A percentile compares a stretch with the other conserved stretches of the same genome.
Evolutionary conservation across 2,797 vertebrate genomes (phyloP).

Genomic region (Crax fasciolata): DNA sequence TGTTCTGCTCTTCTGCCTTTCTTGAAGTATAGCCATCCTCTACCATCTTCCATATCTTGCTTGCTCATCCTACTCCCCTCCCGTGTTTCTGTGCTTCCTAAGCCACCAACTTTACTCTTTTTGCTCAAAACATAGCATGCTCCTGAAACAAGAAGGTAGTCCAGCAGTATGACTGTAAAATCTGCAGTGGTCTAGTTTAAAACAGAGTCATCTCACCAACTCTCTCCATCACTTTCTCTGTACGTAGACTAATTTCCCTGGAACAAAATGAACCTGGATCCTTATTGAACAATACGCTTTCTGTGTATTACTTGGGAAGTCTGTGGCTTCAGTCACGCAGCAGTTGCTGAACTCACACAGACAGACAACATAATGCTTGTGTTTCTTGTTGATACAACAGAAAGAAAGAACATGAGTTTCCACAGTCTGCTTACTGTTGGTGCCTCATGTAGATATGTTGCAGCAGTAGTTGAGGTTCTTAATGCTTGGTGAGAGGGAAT

Average conservation of each 20-base stretch:
- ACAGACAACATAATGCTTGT: rapidly evolving
- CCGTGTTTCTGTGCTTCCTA: not conserved
- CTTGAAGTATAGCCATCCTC: not conserved
- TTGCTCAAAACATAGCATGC: not conserved
- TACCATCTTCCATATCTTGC: not conserved
- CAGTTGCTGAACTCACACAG: not conserved
- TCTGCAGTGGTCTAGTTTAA: not conserved
- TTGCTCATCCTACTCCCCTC: not conserved
- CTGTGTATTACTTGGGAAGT: not conserved
- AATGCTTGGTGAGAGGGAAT: not conserved
- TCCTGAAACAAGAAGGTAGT: not conserved
- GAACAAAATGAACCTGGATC: not conserved
- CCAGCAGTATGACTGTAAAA: not conserved
- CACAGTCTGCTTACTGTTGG: not conserved
- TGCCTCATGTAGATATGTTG: not conserved
- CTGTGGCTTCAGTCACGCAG: not conserved
- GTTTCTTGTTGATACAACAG: not conserved
- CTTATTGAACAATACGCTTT: not conserved
- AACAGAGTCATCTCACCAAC: not conserved
- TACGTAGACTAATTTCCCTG: not conserved
- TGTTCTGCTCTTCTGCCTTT: not conserved
- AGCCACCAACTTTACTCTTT: not conserved
- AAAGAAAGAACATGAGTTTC: not conserved
- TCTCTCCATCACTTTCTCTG: not conserved
- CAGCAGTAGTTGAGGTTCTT: not conserved